Conservation (phyloP, 2,888 invertebrate genomes). For the Lasioglossum malachurum region DNA sequence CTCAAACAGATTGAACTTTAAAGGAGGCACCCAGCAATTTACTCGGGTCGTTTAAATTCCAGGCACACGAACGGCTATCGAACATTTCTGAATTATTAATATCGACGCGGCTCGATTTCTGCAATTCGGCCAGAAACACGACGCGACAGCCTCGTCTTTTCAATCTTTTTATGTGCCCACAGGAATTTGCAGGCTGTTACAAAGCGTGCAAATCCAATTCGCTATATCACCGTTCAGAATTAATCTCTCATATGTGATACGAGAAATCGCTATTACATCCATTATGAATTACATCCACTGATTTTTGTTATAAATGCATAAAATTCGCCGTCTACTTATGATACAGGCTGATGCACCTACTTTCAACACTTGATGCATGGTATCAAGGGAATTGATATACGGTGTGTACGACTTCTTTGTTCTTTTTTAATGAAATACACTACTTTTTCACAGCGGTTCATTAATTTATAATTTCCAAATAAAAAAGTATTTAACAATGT, state of each 20-base stretch:
- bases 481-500: too few species aligned
- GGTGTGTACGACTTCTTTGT: too few species aligned
- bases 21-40: conserved; percentile 16
- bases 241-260: neutral
- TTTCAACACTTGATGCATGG: too few species aligned
- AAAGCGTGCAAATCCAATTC: neutral
- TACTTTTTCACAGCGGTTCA: too few species aligned
- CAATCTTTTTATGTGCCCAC: neutral
- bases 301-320: too few species aligned
- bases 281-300: too few species aligned
- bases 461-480: too few species aligned
- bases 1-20: conserved; percentile 23
- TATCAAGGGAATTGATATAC: too few species aligned
- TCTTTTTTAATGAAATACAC: too few species aligned
- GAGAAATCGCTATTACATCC: too few species aligned
- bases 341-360: too few species aligned
- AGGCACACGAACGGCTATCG: neutral
- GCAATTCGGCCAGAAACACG: neutral
- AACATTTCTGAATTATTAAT: conserved; percentile 34
- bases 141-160: neutral
- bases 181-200: neutral
- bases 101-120: neutral
- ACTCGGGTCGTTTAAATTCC: conserved; percentile 9
- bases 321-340: too few species aligned
- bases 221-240: neutral